Conservation (phyloP, 30 jellyfish, hydroid and myxozoan genomes). For the Calvadosia cruxmelitensis region DNA sequence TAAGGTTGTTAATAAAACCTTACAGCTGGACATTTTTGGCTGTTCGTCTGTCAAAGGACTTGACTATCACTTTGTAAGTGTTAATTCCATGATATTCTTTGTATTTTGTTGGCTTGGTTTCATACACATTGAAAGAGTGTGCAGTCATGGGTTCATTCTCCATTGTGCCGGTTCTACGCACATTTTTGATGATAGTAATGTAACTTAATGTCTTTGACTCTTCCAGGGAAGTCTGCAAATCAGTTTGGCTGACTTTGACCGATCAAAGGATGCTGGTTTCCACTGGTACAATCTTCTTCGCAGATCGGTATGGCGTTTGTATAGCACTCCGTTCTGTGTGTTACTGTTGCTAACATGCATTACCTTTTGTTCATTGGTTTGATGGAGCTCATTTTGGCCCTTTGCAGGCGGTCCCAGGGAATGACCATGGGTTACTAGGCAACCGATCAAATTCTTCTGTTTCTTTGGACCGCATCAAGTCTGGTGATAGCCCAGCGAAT, state of each 20-base stretch:
- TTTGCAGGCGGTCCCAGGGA: no score
- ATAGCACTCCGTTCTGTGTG: no score
- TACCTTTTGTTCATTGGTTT: no score
- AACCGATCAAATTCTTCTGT: slow-evolving; percentile 49
- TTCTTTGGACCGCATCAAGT: slow-evolving; percentile 25
- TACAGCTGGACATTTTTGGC: slow-evolving; percentile 29
- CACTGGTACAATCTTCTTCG: slow-evolving; percentile 79
- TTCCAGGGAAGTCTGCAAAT: slow-evolving; percentile 56
- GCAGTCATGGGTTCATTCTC: no score
- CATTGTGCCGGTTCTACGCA: no score
- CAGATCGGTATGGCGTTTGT: no score
- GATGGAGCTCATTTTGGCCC: no score
- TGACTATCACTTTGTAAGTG: slow-evolving; percentile 42
- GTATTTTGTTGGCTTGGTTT: neutral
- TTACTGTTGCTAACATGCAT: no score
- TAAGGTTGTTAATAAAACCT: slow-evolving; percentile 21
- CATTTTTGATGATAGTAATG: no score
- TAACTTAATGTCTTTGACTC: neutral
- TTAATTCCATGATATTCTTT: neutral
- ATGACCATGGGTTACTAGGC: no score
- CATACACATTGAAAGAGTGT: no score
- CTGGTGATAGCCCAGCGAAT: neutral
- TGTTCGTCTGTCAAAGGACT: neutral
- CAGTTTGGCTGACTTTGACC: slow-evolving; percentile 44
- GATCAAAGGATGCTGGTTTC: slow-evolving; percentile 54